Base-by-base conservation (phyloP, 2,113 vertebrate species). In the Lathamus discolor region DNA sequence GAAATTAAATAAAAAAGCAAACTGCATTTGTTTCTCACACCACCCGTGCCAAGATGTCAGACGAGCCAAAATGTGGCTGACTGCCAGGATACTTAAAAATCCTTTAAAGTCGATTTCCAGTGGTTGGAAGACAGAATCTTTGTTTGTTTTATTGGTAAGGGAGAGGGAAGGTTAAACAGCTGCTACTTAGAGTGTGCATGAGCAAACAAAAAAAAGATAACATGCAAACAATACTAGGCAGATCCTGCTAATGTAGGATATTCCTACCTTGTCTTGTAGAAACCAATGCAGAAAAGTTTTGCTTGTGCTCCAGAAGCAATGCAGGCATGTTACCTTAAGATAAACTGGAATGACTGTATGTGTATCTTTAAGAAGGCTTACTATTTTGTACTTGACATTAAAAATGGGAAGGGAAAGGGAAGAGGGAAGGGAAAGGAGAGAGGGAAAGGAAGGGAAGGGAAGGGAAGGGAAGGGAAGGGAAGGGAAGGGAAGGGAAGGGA, bases 141-240 rank as follows among this genome's bases (percentile, higher is more conserved):
- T 61, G 14, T 67, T 96, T 84, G 7, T n/a, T 92, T 84, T 61
- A 55, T 23, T 82, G 49, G 10, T 68, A 68, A 61, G 17, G 16
- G n/a, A 88, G 27, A 78, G 4, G 6, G 18, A 84, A 89, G 15
- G 5, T 9, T 72, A 82, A 91, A 63, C 24, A 91, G 31, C 23
- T 82, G 19, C 54, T 83, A 48, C 39, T 86, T 59, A 64, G 12
- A 35, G 4, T 43, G 11, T 35, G 52, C 0, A 2, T 61, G 22
- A 79, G 51, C 28, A 95, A 94, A 84, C 13, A 91, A 89, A 62
- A 3, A 41, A 84, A 89, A 89, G 43, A 79, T 17, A 94, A 84
- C 25, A 61, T 13, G 8, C 29, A 78, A 72, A 77, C 48, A 92
- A 48, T 86, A n/a, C 27, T 7, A 44, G 22, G 10, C 11, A 64